These are phyloP conservation scores for Chorisops tibialis DNA, from an alignment of 2,888 invertebrate genomes.

Conservation along the genomic window DNA sequence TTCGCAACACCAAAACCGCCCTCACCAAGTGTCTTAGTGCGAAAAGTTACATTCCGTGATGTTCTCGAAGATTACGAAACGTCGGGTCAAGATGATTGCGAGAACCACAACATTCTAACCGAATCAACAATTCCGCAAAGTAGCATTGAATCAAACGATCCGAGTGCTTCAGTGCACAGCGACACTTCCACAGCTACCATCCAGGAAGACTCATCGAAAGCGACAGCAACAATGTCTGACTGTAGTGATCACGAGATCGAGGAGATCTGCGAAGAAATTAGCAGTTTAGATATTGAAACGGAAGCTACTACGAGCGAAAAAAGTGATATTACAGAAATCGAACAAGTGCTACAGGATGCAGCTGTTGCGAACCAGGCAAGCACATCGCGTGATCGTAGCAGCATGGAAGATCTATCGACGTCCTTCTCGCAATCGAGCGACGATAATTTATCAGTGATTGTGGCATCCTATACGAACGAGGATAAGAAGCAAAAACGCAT, in stretches of 20 bases:
- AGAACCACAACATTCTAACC: not conserved
- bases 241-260: constrained; percentile 38
- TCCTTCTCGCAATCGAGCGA: constrained; percentile 33
- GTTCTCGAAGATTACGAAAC: constrained; percentile 56
- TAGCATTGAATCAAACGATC: not conserved
- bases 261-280: constrained; percentile 49
- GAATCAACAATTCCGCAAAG: constrained; percentile 4
- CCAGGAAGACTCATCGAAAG: not conserved
- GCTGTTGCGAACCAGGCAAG: too few species aligned
- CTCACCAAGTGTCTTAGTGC: constrained; percentile 24
- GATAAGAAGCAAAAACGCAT: constrained; percentile 29
- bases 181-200: not conserved
- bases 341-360: constrained; percentile 27
- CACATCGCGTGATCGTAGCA: not conserved
- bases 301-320: constrained; percentile 6
- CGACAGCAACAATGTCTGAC: constrained; percentile 26
- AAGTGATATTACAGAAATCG: not conserved
- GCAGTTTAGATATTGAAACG: constrained; percentile 37
- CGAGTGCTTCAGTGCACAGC: not conserved
- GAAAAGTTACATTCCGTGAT: constrained; percentile 54
- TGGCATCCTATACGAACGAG: constrained; percentile 46
- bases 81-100: constrained; percentile 34
- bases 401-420: not conserved
- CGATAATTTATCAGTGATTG: constrained; percentile 48
- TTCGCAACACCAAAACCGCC: constrained; percentile 39